Base-by-base conservation (phyloP, 1,140 invertebrate species). In the Amphibalanus amphitrite region DNA sequence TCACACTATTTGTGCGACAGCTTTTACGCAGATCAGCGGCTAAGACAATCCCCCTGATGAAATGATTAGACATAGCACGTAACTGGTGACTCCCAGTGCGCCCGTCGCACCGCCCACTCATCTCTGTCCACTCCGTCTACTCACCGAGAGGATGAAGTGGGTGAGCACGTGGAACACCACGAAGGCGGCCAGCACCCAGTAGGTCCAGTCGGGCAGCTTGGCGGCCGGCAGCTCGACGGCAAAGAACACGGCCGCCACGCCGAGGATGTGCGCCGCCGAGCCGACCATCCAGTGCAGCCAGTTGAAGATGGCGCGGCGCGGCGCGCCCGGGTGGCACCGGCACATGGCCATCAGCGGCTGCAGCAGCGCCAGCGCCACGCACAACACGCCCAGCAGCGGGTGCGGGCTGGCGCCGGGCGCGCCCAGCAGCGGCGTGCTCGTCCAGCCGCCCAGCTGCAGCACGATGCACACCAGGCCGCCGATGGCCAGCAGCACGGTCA, bases 281-380 rank as follows among this genome's bases (percentile, higher is more conserved):
- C 95, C 95, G 74, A 92, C 85, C 67, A 91, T 82, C 92, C 93
- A 97, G 81, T 97, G 94, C 25, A 86, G 77, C 94, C 94, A 97
- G 80, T 98, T 98, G 82, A 97, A 97, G 71, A 95, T 82, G 0
- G 89, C 86, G 71, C 94, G 83, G 76, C 86, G 88, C 1, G 87
- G 84, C 67, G 90, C 87, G 69, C 88, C 89, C 0, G 93, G 92
- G 79, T 89, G 87, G 6, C 92, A 93, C 71, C 95, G 86, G 79
- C 95, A 89, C 47, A 88, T 85, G 8, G 92, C 92, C 84, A 91
- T 88, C 76, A 80, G 83, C 0, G 93, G 93, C 81, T 98, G 90
- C 74, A 94, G 82, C 76, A 93, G 91, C 76, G 89, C 90, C 1
- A 94, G 78, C n/a, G 88, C 81, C 10, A 28, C 6, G 65, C 65